phyloP scores from a whole-genome alignment of 2,888 invertebrate species.

The Lasioglossum villosulum region DNA sequence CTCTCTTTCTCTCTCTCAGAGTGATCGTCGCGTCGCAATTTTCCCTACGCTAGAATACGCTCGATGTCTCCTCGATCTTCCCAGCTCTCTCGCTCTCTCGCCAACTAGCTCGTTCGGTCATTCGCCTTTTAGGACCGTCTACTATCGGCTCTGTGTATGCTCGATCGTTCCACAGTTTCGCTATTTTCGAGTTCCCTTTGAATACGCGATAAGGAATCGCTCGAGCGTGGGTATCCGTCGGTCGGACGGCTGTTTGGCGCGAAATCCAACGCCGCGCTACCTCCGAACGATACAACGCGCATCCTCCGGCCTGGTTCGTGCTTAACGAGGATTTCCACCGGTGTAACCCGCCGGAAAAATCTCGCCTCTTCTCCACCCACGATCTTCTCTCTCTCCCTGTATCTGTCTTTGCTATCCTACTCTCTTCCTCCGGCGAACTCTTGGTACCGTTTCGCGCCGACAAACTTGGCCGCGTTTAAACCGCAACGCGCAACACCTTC shows the following conservation, averaged over 20 bases:
- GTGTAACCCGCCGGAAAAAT: conserved; percentile 45
- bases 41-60: conserved; percentile 14
- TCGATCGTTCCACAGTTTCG: neutral
- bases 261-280: conserved; percentile 68
- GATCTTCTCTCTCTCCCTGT: neutral
- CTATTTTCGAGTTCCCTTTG: conserved; percentile 17
- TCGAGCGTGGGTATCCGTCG: conserved; percentile 38
- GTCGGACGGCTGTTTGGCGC: conserved; percentile 61
- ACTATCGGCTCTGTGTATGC: neutral
- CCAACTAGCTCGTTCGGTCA: neutral
- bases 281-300: conserved; percentile 51
- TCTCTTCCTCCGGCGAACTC: neutral
- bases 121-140: too few species aligned
- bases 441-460: conserved; percentile 7
- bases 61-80: neutral
- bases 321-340: conserved; percentile 67
- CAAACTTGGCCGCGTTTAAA: conserved; percentile 53
- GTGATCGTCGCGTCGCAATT: conserved; percentile 31
- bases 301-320: conserved; percentile 58
- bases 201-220: conserved; percentile 47
- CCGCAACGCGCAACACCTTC: conserved; percentile 9
- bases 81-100: neutral
- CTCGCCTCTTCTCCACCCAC: neutral
- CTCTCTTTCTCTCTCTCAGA: neutral
- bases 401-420: neutral